These are phyloP conservation scores for Drosophila longiperda DNA, from an alignment of 2,888 invertebrate genomes.

Conservation along the genomic window DNA sequence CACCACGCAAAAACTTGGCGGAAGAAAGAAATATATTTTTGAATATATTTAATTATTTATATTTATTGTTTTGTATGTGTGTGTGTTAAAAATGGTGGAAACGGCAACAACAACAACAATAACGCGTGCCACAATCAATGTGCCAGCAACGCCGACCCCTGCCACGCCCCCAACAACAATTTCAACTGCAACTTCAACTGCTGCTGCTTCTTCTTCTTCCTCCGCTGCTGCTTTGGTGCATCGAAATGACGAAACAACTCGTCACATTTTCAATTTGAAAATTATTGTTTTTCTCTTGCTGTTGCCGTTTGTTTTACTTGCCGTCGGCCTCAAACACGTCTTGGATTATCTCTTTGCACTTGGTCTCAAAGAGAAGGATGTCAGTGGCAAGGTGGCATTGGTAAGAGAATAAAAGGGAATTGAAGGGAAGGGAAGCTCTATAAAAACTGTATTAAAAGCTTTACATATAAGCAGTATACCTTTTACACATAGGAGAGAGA, in stretches of 20 bases:
- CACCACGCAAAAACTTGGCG: constrained; percentile 18
- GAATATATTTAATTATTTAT: not conserved
- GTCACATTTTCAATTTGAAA: constrained; percentile 82
- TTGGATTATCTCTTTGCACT: constrained; percentile 82
- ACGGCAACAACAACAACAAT: constrained; percentile 76
- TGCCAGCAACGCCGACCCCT: constrained; percentile 37
- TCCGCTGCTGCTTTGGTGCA: constrained; percentile 23
- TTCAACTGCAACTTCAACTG: constrained; percentile 46
- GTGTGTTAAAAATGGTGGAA: constrained; percentile 74
- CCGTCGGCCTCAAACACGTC: constrained; percentile 82
- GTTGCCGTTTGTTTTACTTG: constrained; percentile 81
- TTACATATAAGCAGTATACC: not conserved
- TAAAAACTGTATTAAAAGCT: not conserved
- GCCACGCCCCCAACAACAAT: constrained; percentile 49
- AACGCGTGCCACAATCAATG: constrained; percentile 67
- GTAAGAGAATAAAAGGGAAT: constrained; percentile 64
- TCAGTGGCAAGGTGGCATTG: constrained; percentile 84
- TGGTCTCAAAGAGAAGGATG: constrained; percentile 82
- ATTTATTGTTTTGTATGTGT: constrained; percentile 19
- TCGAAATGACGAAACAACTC: constrained; percentile 79
- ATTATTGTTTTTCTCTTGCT: constrained; percentile 76
- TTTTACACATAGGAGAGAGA: not conserved
- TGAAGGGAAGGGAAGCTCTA: not conserved
- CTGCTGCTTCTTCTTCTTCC: not conserved
- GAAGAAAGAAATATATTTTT: constrained; percentile 4